Conservation (phyloP, 2,888 invertebrate genomes). For the Oxyteleia sp. region DNA sequence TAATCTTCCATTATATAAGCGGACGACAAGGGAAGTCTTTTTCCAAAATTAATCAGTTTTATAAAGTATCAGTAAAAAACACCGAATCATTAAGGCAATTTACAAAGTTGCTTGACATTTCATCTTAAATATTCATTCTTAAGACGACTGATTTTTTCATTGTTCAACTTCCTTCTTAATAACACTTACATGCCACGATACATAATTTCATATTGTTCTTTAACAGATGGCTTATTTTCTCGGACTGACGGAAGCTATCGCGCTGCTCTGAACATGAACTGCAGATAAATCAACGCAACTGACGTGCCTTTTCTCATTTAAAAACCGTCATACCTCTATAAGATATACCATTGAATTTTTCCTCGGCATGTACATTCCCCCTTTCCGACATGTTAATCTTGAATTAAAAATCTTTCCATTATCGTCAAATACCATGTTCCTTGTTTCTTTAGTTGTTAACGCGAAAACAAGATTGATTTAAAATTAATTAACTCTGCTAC, state of each 20-base stretch:
- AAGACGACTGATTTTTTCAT: no score
- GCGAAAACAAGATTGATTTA: conserved; percentile 1
- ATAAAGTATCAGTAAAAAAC: no score
- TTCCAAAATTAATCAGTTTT: no score
- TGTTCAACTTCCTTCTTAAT: no score
- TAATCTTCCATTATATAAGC: no score
- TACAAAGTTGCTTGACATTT: no score
- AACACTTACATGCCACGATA: background rate
- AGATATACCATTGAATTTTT: conserved; percentile 10
- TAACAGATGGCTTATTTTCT: background rate
- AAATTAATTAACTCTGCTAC: conserved; percentile 12
- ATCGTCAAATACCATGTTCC: background rate
- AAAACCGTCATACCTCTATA: conserved; percentile 18
- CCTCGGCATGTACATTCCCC: background rate
- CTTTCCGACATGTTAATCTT: conserved; percentile 3
- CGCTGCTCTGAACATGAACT: conserved; percentile 18
- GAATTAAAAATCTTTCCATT: conserved; percentile 2
- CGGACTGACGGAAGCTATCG: conserved; percentile 10
- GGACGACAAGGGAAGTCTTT: no score
- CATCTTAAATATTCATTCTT: background rate
- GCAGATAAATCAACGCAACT: conserved; percentile 25
- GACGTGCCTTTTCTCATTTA: conserved; percentile 26
- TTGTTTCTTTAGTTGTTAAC: background rate
- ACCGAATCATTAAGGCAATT: no score
- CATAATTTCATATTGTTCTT: conserved; percentile 13